Evolutionary conservation across 2,113 vertebrate species (phyloP), one percentile per base, ranked within the genome.

Genomic region (Baryphthengus martii): DNA sequence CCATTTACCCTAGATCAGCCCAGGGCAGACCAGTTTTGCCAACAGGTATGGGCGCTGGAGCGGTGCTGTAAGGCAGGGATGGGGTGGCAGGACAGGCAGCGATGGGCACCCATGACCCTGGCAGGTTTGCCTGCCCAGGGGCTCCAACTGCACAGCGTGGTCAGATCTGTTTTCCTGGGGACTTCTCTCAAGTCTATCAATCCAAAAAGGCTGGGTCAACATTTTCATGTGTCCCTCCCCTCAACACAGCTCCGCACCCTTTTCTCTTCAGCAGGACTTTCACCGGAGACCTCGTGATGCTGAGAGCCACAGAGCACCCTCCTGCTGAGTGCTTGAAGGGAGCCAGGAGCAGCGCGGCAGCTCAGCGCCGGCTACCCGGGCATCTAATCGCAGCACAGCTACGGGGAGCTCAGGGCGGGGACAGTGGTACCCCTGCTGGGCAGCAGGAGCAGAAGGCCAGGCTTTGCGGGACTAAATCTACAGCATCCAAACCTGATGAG

Each of bases 191-290:
- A 42, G 17, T 25, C 28, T 4, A 10, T 11, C 42, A 47, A 26
- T 7, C 53, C 59, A 20, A 81, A 81, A 77, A 47, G 24, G 19
- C 59, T 40, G 49, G 4, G 25, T 17, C 42, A 76, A 5, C 49
- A 26, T 24, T 39, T 45, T 44, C 52, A 11, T 0, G 8, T 5
- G 25, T 19, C 1, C 3, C 16, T 56, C 39, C 31, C 59, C 40
- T 42, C 3, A 26, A 6, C 18, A 33, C 42, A 31, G 10, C 63
- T 35, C 68, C 40, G 49, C 39, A 70, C 4, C 26, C 24, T 6
- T 6, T 19, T n/a, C 39, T 28, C 67, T 28, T 13, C 13, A 18
- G 59, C 53, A 76, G 63, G 52, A 24, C 23, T 23, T 9, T 12
- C 68, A 35, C 20, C 45, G 19, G 63, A 42, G 71, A 11, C 42